Evolutionary conservation across 2,797 vertebrate genomes (phyloP).

Genomic region (Pangasius krempfi): DNA sequence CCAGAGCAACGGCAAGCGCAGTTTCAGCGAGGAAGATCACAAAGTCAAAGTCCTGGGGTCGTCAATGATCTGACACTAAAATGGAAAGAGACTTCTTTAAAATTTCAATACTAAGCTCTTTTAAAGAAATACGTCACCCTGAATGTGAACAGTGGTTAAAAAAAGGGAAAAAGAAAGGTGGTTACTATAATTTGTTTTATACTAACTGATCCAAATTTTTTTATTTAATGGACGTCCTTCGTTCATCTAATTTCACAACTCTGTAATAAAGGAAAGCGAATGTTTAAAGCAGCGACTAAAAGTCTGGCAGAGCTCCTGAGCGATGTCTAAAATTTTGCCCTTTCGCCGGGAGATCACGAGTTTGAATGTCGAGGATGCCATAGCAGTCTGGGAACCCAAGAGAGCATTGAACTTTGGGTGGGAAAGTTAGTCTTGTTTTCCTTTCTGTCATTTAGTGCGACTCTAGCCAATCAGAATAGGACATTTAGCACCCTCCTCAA

Average conservation of each 20-base stretch:
- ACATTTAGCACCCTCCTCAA: neutral
- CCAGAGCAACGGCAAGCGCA: slow-evolving; percentile 57
- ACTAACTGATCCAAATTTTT: neutral
- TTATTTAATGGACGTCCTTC: neutral
- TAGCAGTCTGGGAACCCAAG: neutral
- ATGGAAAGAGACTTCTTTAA: slow-evolving; percentile 1
- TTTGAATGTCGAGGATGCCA: neutral
- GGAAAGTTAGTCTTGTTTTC: neutral
- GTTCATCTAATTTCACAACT: neutral
- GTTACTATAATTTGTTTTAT: neutral
- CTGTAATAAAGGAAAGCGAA: neutral
- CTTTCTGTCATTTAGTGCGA: neutral
- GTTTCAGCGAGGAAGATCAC: slow-evolving; percentile 54
- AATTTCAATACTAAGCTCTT: neutral
- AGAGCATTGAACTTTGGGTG: neutral
- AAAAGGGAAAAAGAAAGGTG: neutral
- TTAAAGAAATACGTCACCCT: neutral
- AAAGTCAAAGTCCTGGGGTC: slow-evolving; percentile 54
- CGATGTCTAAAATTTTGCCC: neutral
- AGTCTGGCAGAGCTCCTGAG: neutral
- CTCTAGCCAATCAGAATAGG: neutral
- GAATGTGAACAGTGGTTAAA: neutral
- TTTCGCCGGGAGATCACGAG: neutral
- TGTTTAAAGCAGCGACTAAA: neutral
- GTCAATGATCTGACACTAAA: slow-evolving; percentile 61